Evolutionary conservation across 2,888 invertebrate genomes (phyloP), one percentile per base, ranked within the genome.

Genomic region (Meloe dianella): DNA sequence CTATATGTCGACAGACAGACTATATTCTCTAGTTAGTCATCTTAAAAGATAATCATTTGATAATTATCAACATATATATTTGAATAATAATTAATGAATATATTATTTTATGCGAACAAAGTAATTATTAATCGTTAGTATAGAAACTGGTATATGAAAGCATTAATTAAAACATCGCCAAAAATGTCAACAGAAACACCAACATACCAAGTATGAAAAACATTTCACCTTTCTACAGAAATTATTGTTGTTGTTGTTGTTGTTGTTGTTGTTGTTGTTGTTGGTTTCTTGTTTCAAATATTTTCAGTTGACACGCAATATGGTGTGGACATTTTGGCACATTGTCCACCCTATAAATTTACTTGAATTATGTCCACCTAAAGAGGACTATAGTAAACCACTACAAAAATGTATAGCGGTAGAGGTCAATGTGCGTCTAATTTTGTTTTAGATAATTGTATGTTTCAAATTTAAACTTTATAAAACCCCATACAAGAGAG

Each of bases 321-420:
- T 47, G 47, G 47, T 47, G 47, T 47, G 47, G 47, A 47, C 47
- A 47, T 47, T 47, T 47, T 47, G 47, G 47, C 47, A 47, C 47
- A 20, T 47, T 47, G 47, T 47, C 47, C 47, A 47, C 47, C 47
- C 47, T 47, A 47, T 47, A 47, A 47, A 47, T 47, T 47, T 10
- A 20, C 20, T 47, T 47, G 47, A 47, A 47, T 47, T 20, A 47
- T 47, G 47, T 47, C 3, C 47, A 8, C 8, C 47, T 47, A 47
- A 20, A 47, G 47, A 47, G 47, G 12, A 47, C 9, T 20, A 47
- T 22, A 47, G 20, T 47, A 9, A 20, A 20, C 20, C 9, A 47
- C 9, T 9, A 20, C n/a, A 47, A 20, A 8, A 41, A 41, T 41
- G n/a, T 41, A 17, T 41, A 41, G 38, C 4, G 9, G 14, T 1